Conservation (phyloP, 2,888 invertebrate species). For the Ganaspis brasiliensis region DNA sequence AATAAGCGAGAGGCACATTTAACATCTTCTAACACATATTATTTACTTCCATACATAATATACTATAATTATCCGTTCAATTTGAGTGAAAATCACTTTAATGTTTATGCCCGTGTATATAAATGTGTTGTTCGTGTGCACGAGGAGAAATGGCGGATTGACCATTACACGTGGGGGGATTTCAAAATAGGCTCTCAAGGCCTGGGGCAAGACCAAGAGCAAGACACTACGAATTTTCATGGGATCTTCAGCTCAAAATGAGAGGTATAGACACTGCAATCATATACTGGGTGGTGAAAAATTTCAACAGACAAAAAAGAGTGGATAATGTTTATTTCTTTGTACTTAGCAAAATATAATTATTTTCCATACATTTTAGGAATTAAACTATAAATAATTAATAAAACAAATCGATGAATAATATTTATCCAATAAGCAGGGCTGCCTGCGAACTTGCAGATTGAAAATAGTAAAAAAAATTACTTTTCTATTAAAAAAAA, state of each 20-base stretch:
- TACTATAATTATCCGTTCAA: constrained; percentile 11
- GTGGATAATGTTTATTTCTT: no score
- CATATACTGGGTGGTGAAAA: constrained; percentile 23
- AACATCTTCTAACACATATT: neutral
- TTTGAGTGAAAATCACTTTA: constrained; percentile 2
- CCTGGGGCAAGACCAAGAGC: constrained; percentile 37
- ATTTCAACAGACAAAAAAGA: neutral
- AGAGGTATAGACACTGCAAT: constrained; percentile 16
- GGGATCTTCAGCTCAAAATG: constrained; percentile 23
- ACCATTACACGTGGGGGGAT: constrained; percentile 32
- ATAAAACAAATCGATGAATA: no score
- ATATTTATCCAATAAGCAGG: no score
- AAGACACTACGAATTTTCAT: constrained; percentile 39
- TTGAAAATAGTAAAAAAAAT: no score
- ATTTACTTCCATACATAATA: neutral
- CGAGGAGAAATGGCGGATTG: constrained; percentile 36
- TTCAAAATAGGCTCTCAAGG: constrained; percentile 40
- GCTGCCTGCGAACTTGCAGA: no score
- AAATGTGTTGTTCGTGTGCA: constrained; percentile 24
- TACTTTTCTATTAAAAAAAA: no score
- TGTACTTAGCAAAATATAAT: neutral
- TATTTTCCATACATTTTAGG: no score
- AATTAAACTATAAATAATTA: no score
- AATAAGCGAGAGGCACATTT: no score
- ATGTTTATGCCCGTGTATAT: neutral